Evolutionary conservation across 2,113 vertebrate genomes (phyloP), one percentile per base, ranked within the genome.

Genomic region (Clarias magur): DNA sequence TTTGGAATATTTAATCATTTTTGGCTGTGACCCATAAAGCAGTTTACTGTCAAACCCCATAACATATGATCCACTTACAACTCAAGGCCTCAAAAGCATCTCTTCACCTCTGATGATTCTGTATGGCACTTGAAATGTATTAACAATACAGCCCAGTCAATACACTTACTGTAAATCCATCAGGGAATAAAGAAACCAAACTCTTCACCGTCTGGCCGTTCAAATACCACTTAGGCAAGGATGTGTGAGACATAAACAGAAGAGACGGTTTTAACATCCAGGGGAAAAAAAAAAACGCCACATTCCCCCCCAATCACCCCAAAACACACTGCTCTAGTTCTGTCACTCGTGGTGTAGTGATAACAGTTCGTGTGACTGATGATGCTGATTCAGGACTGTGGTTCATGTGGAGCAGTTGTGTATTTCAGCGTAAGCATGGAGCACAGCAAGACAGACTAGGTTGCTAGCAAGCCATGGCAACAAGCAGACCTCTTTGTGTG

Each of bases 251-350:
- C 60, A 38, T 79, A 67, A 87, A 76, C 65, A 68, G 17, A 16
- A n/a, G 10, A 56, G n/a, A 54, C 82, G 1, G 12, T 56, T 80
- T 54, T 84, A 38, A 72, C 67, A 72, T 72, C 65, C 68, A 84
- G 83, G 30, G n/a, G n/a, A n/a, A n/a, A n/a, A n/a, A 57, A 34
- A 25, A 34, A 84, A 34, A 84, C 10, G 17, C 11, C 48, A 34
- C 6, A 7, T 10, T 38, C 34, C 34, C 60, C 23, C 54, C n/a
- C 38, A 17, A 56, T 79, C 23, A 76, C 30, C 86, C 60, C 30
- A 84, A 84, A 84, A 79, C 81, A 83, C 59, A 84, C 70, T 87
- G 70, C 86, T 87, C 81, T 83, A 65, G 4, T 87, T 79, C 86
- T 78, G 60, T 87, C 81, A 78, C 62, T 87, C 30, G 11, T 86